These are phyloP conservation scores for Arbacia lixula DNA, from an alignment of 53 echinoderm and acorn worm species.

Conservation along the genomic window DNA sequence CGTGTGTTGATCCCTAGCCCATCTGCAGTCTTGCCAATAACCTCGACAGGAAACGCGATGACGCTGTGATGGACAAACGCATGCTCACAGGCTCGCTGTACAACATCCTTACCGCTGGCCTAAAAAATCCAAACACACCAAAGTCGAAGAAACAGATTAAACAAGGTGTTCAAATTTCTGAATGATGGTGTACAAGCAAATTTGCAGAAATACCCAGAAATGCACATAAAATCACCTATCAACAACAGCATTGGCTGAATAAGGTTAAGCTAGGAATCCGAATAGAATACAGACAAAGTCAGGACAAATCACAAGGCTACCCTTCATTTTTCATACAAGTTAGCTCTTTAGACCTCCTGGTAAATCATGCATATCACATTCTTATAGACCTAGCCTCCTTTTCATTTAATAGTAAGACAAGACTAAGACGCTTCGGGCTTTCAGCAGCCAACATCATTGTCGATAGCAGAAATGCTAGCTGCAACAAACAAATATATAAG, in stretches of 20 bases:
- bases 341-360: no score
- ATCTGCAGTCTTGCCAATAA: conserved; percentile 78
- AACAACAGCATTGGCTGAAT: no score
- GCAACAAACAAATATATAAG: no score
- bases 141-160: neutral
- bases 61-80: conserved; percentile 77
- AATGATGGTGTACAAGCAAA: no score
- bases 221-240: no score
- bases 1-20: conserved; percentile 57
- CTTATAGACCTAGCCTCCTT: no score
- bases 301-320: neutral
- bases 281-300: neutral
- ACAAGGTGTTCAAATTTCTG: neutral
- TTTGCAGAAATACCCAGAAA: no score
- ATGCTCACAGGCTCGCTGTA: conserved; percentile 79
- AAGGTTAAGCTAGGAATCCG: neutral
- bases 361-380: no score
- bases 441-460: neutral
- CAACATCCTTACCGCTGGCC: conserved; percentile 89
- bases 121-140: conserved; percentile 17
- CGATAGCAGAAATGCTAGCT: neutral
- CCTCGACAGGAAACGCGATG: conserved; percentile 69
- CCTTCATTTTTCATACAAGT: no score
- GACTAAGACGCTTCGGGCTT: no score
- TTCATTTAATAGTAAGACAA: no score